Evolutionary conservation across 1,140 invertebrate species (phyloP), one percentile per base, ranked within the genome.

Genomic region (Capitella teleta): DNA sequence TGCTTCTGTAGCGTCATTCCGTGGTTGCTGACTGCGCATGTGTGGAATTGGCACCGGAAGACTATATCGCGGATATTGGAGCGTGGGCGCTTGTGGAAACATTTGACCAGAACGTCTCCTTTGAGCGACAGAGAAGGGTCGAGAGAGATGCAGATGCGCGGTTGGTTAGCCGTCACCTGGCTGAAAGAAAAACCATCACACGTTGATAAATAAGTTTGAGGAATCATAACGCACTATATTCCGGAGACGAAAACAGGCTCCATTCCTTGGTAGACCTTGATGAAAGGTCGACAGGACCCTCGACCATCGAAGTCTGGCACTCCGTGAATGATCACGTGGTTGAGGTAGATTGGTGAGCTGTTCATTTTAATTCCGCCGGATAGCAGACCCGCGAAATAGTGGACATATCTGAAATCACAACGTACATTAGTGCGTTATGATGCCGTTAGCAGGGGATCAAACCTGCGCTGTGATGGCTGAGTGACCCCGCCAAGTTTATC

Each of bases 401-500:
- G 79, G 28, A 89, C 80, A 71, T 92, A 92, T 72, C 88, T 91
- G 76, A 32, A 23, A 46, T 16, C 21, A 30, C 8, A 49, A 3
- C 14, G 12, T 24, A 40, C 16, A 40, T 8, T 24, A 38, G 23
- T 38, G 14, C 5, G 19, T 40, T 10, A 6, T 16, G 8, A 40
- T 40, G 24, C 6, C 48, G 34, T 60, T 24, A 21, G 12, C 14
- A 18, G 25, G 32, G 16, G 38, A 40, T 21, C 38, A 21, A 2
- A 92, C 87, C 89, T 81, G 76, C 82, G 82, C 68, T 92, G 86
- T 25, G 87, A 92, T n/a, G 88, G 88, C 53, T 87, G 79, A 46
- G 82, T 77, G 56, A 87, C 76, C 52, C 80, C 76, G 49, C 83
- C 82, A 55, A 91, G 79, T 67, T 87, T 85, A 65, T 90, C 86